Percentiles rank a stretch among this genome's conserved stretches.
phyloP scores from a whole-genome alignment of 2,888 invertebrate species.

The Andrena haemorrhoa region DNA sequence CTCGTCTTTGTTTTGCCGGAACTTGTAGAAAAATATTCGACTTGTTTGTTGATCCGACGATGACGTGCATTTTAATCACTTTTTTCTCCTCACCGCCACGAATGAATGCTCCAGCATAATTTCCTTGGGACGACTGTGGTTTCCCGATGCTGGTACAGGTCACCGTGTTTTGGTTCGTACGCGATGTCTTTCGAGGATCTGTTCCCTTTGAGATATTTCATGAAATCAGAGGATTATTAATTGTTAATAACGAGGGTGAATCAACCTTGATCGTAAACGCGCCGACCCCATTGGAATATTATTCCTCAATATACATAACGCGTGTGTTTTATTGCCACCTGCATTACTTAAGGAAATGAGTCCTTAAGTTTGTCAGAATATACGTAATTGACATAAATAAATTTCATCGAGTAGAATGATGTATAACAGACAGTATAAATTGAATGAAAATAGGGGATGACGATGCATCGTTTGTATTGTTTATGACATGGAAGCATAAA shows the following conservation, averaged over 20 bases:
- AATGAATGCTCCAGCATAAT: background rate
- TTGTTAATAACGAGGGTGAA: too few species aligned
- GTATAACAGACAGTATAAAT: background rate
- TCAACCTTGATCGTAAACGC: too few species aligned
- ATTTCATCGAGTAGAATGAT: too few species aligned
- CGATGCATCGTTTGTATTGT: background rate
- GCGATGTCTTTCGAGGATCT: background rate
- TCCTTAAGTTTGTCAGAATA: too few species aligned
- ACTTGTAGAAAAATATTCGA: conserved; percentile 38
- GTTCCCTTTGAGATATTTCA: background rate
- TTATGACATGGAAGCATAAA: background rate
- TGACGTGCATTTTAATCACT: conserved; percentile 32
- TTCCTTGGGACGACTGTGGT: background rate
- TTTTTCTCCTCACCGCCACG: conserved; percentile 3
- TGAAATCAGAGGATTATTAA: too few species aligned
- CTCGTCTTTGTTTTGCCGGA: conserved; percentile 68
- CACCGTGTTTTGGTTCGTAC: background rate
- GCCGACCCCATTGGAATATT: too few species aligned
- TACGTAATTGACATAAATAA: too few species aligned
- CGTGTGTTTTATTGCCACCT: too few species aligned
- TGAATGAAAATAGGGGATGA: background rate
- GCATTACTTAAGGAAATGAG: too few species aligned
- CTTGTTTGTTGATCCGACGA: conserved; percentile 13
- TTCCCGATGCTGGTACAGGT: background rate
- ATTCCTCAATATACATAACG: too few species aligned